Conservation (phyloP, 2,113 vertebrate species). For the Bettongia penicillata region DNA sequence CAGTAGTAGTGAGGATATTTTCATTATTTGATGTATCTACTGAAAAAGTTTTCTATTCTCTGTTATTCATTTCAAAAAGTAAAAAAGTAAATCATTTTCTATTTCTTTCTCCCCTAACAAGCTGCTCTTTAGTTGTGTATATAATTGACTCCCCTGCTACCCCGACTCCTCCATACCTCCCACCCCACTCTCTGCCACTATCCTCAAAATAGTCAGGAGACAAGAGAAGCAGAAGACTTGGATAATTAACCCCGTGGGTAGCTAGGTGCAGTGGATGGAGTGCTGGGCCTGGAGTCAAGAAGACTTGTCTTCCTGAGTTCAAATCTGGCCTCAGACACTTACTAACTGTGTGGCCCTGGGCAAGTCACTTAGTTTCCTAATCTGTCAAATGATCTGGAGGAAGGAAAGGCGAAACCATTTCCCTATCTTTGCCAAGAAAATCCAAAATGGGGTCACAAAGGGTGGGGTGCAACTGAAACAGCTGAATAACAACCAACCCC, state of each 20-base stretch:
- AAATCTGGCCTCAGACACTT: not conserved
- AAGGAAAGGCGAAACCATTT: not conserved
- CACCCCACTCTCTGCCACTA: not conserved
- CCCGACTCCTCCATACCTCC: too few species aligned
- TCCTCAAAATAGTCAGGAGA: not conserved
- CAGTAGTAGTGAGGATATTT: too few species aligned
- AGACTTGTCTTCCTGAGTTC: not conserved
- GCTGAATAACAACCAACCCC: not conserved
- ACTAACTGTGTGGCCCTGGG: not conserved
- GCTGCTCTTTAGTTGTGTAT: not conserved
- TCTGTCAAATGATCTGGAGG: not conserved
- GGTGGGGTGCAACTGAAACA: too few species aligned
- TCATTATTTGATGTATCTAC: too few species aligned
- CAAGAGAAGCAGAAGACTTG: not conserved
- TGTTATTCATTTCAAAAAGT: not conserved
- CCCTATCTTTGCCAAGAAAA: too few species aligned
- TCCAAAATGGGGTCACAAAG: too few species aligned
- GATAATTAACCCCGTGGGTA: not conserved
- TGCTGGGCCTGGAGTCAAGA: not conserved
- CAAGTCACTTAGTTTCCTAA: not conserved
- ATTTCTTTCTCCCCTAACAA: not conserved
- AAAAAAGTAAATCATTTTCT: not conserved
- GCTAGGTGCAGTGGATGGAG: too few species aligned
- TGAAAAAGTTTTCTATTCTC: not conserved
- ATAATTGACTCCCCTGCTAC: not conserved